Base-by-base conservation (phyloP, 2,888 invertebrate genomes). In the Luperina testacea region DNA sequence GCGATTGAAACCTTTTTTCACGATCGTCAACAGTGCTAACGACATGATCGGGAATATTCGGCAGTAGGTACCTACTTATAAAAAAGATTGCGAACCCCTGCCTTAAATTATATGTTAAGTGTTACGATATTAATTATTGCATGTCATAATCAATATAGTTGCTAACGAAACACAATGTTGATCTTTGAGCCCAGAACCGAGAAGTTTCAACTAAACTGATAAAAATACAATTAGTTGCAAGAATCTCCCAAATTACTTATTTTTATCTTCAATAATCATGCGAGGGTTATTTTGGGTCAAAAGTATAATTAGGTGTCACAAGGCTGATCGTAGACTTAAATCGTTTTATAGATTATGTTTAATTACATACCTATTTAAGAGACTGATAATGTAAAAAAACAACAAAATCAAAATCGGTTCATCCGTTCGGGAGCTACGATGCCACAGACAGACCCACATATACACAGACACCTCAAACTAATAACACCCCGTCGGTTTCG, bases 211-310 rank as follows among this genome's bases (percentile, higher is more conserved):
- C 11, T 20, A n/a, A 15, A 78, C 45, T 64, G 80, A 81, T 81
- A 71, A 81, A 70, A 70, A 84, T 61, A 84, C 80, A 67, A 84
- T 84, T 71, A 71, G 27, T 71, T n/a, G 1, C n/a, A 70, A 53
- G 24, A 71, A 27, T 53, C n/a, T 70, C 38, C 65, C 9, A 59
- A 65, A 65, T 5, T 53, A 70, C 51, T 59, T 61, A 45, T 51
- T 65, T 81, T 70, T 81, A 84, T 81, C 83, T 27, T 17, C 17
- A 59, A 1, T 69, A 27, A n/a, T 48, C 38, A 59, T 42, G 27
- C 51, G 17, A 38, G 84, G 84, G 79, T 81, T 83, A 70, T 70
- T 83, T 42, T 42, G 38, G 80, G 45, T 81, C 80, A 81, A 65
- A 24, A 11, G 57, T 70, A 27, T 59, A 81, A 81, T 78, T 81